phyloP scores from a whole-genome alignment of 2,797 vertebrate species.

The Hoplostethus atlanticus region DNA sequence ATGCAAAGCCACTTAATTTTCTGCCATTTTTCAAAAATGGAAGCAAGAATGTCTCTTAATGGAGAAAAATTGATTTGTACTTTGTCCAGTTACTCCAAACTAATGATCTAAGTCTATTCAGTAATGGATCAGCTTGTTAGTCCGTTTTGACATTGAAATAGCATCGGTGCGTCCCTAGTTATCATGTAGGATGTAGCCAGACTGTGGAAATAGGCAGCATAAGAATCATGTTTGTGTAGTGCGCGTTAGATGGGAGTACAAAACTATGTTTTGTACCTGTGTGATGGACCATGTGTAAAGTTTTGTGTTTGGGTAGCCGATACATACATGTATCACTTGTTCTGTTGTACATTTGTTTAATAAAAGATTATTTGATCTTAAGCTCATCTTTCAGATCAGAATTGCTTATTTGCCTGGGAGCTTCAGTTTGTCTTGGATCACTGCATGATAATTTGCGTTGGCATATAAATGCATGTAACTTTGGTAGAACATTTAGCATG shows the following conservation, averaged over 20 bases:
- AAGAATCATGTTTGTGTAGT: conserved; percentile 46
- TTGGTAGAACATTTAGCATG: background rate
- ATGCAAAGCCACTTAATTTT: no score
- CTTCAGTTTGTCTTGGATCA: background rate
- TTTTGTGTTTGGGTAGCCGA: conserved; percentile 59
- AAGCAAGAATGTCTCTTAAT: background rate
- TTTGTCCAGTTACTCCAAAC: background rate
- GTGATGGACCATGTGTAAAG: conserved; percentile 55
- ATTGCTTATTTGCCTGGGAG: background rate
- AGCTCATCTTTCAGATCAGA: background rate
- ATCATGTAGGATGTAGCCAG: conserved; percentile 50
- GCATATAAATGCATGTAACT: no score
- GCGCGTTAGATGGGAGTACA: conserved; percentile 59
- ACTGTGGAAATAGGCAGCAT: conserved; percentile 26
- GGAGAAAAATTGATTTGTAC: background rate
- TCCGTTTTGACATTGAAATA: conserved; percentile 19
- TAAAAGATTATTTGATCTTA: conserved; percentile 75
- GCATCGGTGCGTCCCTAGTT: conserved; percentile 32
- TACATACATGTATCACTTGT: conserved; percentile 52
- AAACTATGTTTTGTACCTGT: conserved; percentile 60
- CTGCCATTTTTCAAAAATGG: background rate
- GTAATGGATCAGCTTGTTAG: background rate
- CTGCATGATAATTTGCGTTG: background rate
- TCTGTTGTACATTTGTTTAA: conserved; percentile 83
- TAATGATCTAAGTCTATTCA: background rate